These are phyloP conservation scores for Stichodactyla helianthus DNA, from an alignment of 64 coral and sea anemone species.

Conservation along the genomic window DNA sequence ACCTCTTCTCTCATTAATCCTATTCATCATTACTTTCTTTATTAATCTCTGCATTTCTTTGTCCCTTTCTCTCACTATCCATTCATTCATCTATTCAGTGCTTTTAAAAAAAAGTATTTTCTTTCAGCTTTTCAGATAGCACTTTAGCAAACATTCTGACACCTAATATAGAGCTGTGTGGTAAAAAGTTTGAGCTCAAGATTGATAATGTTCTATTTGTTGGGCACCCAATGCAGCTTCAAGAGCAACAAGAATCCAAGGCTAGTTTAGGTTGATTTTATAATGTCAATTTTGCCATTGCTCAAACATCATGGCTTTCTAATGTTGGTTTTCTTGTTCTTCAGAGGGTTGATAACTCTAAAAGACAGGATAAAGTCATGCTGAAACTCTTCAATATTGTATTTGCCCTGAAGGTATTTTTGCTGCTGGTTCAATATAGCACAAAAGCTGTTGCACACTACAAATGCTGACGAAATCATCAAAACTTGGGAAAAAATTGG, in stretches of 20 bases:
- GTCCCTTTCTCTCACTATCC: no score
- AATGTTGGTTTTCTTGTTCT: background rate
- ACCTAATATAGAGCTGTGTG: conserved; percentile 75
- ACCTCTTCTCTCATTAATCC: no score
- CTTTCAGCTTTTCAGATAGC: conserved; percentile 83
- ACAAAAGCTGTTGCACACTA: no score
- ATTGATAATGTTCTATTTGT: conserved; percentile 96
- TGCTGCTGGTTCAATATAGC: background rate
- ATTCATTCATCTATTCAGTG: no score
- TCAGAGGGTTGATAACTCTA: conserved; percentile 56
- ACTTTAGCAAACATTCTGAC: conserved; percentile 95
- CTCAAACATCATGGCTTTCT: no score
- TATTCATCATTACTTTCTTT: no score
- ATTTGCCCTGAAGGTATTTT: conserved; percentile 83
- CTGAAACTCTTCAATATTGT: conserved; percentile 98
- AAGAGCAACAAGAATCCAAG: conserved; percentile 60
- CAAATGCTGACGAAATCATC: no score
- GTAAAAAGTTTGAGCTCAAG: conserved; percentile 89
- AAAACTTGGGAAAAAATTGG: no score
- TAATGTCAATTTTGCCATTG: background rate
- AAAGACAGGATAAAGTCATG: conserved; percentile 72
- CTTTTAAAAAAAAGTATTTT: no score
- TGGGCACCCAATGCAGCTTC: conserved; percentile 73
- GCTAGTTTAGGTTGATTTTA: background rate
- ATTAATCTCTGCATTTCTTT: no score